Evolutionary conservation across 2,113 vertebrate species (phyloP).

Genomic region (Forbesichthys agassizii): DNA sequence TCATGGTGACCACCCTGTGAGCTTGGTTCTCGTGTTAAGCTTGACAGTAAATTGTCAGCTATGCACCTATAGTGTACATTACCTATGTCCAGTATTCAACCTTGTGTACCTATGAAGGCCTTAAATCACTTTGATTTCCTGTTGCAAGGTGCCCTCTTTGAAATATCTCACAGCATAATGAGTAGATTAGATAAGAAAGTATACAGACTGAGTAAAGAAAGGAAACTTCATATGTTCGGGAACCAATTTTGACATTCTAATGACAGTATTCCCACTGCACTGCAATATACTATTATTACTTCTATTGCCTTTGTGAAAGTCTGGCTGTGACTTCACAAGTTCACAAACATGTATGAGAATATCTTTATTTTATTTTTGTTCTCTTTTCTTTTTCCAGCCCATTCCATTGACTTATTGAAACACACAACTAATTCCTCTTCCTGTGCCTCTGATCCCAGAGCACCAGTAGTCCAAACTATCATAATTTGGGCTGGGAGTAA

Average conservation of each 20-base stretch:
- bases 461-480: slow-evolving; percentile 66
- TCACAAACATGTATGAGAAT: background rate
- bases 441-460: slow-evolving; percentile 52
- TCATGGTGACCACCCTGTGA: slow-evolving; percentile 55
- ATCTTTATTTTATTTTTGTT: slow-evolving; percentile 27
- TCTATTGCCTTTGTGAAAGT: background rate
- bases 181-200: slow-evolving; percentile 1
- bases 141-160: no score
- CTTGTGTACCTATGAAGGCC: no score
- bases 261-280: no score
- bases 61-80: background rate
- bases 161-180: background rate
- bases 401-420: slow-evolving; percentile 37
- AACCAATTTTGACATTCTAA: no score
- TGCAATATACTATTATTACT: no score
- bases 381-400: slow-evolving; percentile 26
- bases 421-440: slow-evolving; percentile 42
- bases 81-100: no score
- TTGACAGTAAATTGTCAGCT: slow-evolving; percentile 44
- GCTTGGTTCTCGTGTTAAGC: slow-evolving; percentile 46
- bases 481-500: slow-evolving; percentile 63
- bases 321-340: background rate
- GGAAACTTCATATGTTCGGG: background rate
- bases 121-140: no score
- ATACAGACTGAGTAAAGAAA: background rate